Evolutionary conservation across 2,797 vertebrate species (phyloP).

Genomic region (Momotus momota): DNA sequence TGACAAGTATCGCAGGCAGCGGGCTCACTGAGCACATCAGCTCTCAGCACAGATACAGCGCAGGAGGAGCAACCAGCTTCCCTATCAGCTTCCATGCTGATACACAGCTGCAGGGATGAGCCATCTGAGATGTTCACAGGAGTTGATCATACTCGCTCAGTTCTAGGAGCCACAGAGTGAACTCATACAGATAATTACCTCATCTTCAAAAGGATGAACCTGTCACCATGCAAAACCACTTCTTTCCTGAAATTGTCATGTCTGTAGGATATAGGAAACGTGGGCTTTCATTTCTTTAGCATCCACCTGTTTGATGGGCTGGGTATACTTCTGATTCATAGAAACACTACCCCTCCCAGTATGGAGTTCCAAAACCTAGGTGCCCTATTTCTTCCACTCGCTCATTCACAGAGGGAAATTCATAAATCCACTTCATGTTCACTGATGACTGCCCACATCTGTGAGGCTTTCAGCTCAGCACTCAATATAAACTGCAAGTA

Average conservation of each 20-base stretch:
- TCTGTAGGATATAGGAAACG: background rate
- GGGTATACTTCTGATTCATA: background rate
- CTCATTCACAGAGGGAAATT: background rate
- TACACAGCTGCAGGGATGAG: conserved; percentile 19
- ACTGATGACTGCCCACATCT: background rate
- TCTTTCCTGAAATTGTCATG: conserved; percentile 29
- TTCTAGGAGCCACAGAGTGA: conserved; percentile 40
- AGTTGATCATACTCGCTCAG: background rate
- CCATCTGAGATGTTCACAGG: background rate
- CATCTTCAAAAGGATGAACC: conserved; percentile 61
- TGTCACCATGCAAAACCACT: conserved; percentile 24
- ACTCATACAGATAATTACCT: conserved; percentile 64
- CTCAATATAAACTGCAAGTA: background rate
- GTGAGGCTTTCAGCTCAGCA: background rate
- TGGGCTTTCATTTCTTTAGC: background rate
- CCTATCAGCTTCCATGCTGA: background rate
- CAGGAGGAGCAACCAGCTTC: background rate
- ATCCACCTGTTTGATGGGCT: conserved; percentile 5
- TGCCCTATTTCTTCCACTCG: background rate
- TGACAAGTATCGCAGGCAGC: conserved; percentile 26
- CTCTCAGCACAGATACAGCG: background rate
- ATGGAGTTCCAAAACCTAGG: background rate
- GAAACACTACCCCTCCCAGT: background rate
- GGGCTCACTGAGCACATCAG: conserved; percentile 39
- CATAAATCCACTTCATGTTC: background rate